A percentile compares a stretch with the other conserved stretches of the same genome.
Evolutionary conservation across 2,113 vertebrate species (phyloP).

Genomic region (cattle (Bos taurus)): ARS-UCD2.0 NC_037347.1:38384001-38384500

Average conservation of each 20-base stretch:
- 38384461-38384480: not conserved
- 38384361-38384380: not conserved
- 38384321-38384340: not conserved
- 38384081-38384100: not conserved
- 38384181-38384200: not conserved
- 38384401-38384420: not conserved
- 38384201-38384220: not conserved
- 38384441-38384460: not conserved
- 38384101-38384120: not conserved
- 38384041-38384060: not conserved
- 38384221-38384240: not conserved
- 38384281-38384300: not conserved
- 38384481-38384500: not conserved
- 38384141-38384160: not conserved
- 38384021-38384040: not conserved
- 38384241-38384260: not conserved
- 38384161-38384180: not conserved
- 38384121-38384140: not conserved
- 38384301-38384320: not conserved
- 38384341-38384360: not conserved
- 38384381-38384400: too few species aligned
- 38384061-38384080: not conserved
- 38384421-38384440: not conserved
- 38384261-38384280: not conserved
- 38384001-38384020: not conserved